Percentiles rank a stretch among this genome's conserved stretches.
phyloP scores from a whole-genome alignment of 1,140 invertebrate genomes.

The Nasonia vitripennis region DNA sequence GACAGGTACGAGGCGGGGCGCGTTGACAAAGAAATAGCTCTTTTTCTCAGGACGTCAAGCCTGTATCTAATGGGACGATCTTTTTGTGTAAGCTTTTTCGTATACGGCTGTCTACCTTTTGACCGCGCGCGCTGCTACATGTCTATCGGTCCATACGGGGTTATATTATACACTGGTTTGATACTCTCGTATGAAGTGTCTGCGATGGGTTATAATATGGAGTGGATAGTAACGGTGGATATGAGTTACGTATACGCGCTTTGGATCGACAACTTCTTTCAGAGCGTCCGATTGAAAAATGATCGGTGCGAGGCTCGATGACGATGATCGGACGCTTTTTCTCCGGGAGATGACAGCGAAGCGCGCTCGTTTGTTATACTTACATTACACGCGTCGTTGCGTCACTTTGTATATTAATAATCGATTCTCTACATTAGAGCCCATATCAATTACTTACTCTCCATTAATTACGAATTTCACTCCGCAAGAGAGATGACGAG shows the following conservation, averaged over 20 bases:
- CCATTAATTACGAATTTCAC: background rate
- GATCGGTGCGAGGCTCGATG: background rate
- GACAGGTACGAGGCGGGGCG: conserved; percentile 29
- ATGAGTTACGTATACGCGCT: background rate
- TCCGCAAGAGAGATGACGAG: too few relatives aligned
- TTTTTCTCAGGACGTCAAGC: background rate
- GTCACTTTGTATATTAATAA: background rate
- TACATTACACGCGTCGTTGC: background rate
- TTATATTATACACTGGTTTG: background rate
- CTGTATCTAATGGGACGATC: conserved; percentile 42
- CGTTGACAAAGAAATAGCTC: conserved; percentile 44
- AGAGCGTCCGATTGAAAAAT: conserved; percentile 5
- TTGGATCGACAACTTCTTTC: conserved; percentile 1
- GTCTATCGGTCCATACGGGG: background rate
- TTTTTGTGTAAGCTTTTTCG: conserved; percentile 7
- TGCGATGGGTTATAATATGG: too few relatives aligned
- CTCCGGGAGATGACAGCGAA: background rate
- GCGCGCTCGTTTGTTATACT: background rate
- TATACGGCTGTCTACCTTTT: background rate
- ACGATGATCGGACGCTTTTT: conserved; percentile 22
- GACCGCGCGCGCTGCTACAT: background rate
- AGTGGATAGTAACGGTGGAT: background rate
- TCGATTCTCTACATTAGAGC: background rate
- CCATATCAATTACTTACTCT: too few relatives aligned
- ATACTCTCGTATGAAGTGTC: background rate